Evolutionary conservation across 2,888 invertebrate genomes (phyloP).

Genomic region (Actias luna): DNA sequence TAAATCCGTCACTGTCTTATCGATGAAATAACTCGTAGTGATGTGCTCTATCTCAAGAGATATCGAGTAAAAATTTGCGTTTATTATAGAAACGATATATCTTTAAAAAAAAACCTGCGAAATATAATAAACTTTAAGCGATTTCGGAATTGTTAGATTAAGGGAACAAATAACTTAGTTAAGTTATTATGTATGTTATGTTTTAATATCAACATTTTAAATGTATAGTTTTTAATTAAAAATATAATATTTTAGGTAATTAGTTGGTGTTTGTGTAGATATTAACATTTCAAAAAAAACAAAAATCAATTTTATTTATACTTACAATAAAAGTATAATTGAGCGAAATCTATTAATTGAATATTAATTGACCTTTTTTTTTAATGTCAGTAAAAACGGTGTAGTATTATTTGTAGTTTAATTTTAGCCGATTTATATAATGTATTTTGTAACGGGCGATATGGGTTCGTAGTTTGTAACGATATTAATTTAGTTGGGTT

Average conservation of each 20-base stretch:
- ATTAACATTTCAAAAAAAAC: too few species aligned
- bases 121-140: not conserved
- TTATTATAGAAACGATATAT: not conserved
- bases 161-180: not conserved
- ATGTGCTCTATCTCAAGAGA: not conserved
- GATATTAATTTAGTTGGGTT: not conserved
- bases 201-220: too few species aligned
- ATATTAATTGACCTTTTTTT: not conserved
- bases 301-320: too few species aligned
- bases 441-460: not conserved
- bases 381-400: not conserved
- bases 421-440: not conserved
- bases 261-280: not conserved
- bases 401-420: not conserved
- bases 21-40: not conserved
- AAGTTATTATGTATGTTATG: not conserved
- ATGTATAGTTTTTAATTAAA: too few species aligned
- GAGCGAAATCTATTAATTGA: too few species aligned
- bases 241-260: not conserved
- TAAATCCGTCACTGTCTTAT: too few species aligned
- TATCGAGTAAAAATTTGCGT: not conserved
- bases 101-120: not conserved
- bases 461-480: not conserved
- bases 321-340: too few species aligned
- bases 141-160: conserved; percentile 1